Percentiles rank a stretch among this genome's conserved stretches.
phyloP scores from a whole-genome alignment of 2,797 vertebrate species.

The Loriculus beryllinus region DNA sequence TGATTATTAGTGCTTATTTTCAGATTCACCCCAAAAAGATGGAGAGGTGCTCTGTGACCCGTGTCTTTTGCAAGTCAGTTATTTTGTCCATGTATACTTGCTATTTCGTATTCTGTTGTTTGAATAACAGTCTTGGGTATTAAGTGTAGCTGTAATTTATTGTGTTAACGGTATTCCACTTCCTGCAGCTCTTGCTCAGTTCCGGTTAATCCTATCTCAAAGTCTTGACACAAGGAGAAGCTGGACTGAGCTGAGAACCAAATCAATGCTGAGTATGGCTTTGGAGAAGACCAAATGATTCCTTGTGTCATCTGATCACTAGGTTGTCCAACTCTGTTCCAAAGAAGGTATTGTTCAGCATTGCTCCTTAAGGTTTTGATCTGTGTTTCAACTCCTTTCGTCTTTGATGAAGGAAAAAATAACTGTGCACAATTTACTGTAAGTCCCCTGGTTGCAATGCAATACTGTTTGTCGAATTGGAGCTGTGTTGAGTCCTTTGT shows the following conservation, averaged over 20 bases:
- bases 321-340: neutral
- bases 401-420: neutral
- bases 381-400: neutral
- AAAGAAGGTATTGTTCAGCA: neutral
- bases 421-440: neutral
- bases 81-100: neutral
- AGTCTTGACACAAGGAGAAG: neutral
- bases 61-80: neutral
- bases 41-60: neutral
- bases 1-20: neutral
- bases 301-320: neutral
- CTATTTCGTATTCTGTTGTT: neutral
- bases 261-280: neutral
- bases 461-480: neutral
- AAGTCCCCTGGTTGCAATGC: neutral
- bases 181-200: neutral
- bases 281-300: neutral
- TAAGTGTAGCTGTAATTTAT: neutral
- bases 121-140: neutral
- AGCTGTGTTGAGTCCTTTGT: neutral
- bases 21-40: neutral
- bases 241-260: neutral
- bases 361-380: neutral
- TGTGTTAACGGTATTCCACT: neutral
- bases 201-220: constrained; percentile 15